Evolutionary conservation across 2,113 vertebrate species (phyloP), one percentile per base, ranked within the genome.

Genomic region (Oceanodroma tethys): DNA sequence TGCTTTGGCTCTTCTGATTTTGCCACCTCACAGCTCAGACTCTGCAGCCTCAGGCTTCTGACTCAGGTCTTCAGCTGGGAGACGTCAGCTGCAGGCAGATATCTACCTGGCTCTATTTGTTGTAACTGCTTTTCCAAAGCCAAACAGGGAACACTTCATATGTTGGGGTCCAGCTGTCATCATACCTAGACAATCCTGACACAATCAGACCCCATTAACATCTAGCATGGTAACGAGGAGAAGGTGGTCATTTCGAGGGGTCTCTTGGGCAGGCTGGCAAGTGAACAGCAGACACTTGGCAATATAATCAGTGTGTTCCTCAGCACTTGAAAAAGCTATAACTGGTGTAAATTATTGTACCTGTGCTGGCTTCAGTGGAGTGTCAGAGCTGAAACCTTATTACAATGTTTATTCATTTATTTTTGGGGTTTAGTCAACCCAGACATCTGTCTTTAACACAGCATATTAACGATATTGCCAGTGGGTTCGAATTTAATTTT

Each of bases 181-280:
- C 36, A 18, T 38, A 42, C n/a, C 8, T 17, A 11, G 16, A 23
- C 16, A 45, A 45, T 59, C 36, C 52, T 25, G 34, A 25, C 13
- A 7, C 0, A 3, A 50, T 19, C 62, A 22, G 55, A 27, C 29
- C 53, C 50, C 0, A 1, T 30, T 48, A 30, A 42, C 23, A 59
- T 5, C n/a, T 6, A 13, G 27, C 42, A 6, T 5, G 16, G 43
- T 15, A n/a, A 48, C 0, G 11, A 84, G 47, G 71, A 87, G 43
- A 19, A 38, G 36, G 7, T 15, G 53, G 36, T 36, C 7, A 7
- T 55, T 63, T 22, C 0, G 2, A 20, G 48, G 25, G 16, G 16
- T 79, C 34, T 53, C n/a, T 45, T 38, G 12, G 40, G 56, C 22
- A 47, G 45, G 27, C 30, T 18, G 27, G 38, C 43, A 65, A 47